Evolutionary conservation across 1,140 invertebrate genomes (phyloP).

Genomic region (Wasmannia auropunctata): DNA sequence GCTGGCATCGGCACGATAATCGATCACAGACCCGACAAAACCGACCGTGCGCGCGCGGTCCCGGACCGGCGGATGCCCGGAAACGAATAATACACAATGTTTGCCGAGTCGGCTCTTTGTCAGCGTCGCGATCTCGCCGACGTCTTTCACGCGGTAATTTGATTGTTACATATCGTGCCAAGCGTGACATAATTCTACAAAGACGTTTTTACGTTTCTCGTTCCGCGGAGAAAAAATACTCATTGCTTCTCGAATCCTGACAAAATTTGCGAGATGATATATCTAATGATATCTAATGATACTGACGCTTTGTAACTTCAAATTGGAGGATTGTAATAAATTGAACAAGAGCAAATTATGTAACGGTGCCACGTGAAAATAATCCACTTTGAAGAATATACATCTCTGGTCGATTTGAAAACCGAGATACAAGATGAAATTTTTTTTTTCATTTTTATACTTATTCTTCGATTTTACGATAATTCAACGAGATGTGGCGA

Average conservation of each 20-base stretch:
- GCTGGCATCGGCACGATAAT: not conserved
- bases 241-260: not conserved
- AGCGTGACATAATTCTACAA: not conserved
- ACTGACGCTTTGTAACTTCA: not conserved
- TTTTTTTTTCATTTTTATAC: not conserved
- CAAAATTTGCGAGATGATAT: not conserved
- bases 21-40: not conserved
- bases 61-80: no score
- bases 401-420: not conserved
- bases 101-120: constrained; percentile 38
- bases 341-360: not conserved
- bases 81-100: constrained; percentile 32
- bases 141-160: not conserved
- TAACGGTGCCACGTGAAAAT: no score
- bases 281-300: not conserved
- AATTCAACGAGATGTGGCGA: not conserved
- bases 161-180: not conserved
- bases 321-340: not conserved
- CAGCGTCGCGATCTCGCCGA: not conserved
- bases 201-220: not conserved
- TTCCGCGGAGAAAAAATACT: not conserved
- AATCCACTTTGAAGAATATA: not conserved
- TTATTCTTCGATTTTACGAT: not conserved
- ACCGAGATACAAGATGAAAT: not conserved
- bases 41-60: not conserved